These are phyloP conservation scores for Hemibagrus guttatus DNA, from an alignment of 2,797 vertebrate species.

Conservation along the genomic window DNA sequence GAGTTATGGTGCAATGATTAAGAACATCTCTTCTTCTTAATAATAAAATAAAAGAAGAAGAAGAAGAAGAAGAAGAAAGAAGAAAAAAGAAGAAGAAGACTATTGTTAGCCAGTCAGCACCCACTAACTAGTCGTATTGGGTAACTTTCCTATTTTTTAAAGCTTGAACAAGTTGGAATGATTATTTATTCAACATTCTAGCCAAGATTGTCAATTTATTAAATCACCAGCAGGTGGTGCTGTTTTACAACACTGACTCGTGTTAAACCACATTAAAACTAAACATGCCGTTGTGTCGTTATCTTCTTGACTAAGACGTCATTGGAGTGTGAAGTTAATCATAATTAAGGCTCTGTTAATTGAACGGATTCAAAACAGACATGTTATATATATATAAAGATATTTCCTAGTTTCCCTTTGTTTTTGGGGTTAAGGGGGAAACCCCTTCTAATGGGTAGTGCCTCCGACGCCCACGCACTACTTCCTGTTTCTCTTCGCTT, in stretches of 20 bases:
- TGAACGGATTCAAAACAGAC: not conserved
- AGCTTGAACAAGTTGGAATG: not conserved
- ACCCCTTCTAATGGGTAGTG: too few species aligned
- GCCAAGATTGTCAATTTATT: not conserved
- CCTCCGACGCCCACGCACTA: constrained; percentile 25
- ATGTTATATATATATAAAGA: not conserved
- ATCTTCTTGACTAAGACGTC: not conserved
- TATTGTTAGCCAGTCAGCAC: not conserved
- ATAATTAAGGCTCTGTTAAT: not conserved
- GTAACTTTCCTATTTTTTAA: too few species aligned
- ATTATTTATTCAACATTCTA: not conserved
- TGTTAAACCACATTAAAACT: not conserved
- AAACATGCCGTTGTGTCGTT: not conserved
- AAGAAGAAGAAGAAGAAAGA: too few species aligned
- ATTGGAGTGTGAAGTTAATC: not conserved
- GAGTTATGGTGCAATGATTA: not conserved
- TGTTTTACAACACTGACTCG: not conserved
- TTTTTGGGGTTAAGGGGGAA: too few species aligned
- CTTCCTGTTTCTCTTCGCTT: constrained; percentile 55
- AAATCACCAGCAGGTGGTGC: not conserved
- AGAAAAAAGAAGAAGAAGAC: too few species aligned
- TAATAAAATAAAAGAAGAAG: too few species aligned
- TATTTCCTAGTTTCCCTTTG: not conserved
- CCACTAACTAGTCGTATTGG: not conserved
- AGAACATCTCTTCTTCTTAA: not conserved